phyloP scores from a whole-genome alignment of 2,113 vertebrate species.

The Cebus imitator region DNA sequence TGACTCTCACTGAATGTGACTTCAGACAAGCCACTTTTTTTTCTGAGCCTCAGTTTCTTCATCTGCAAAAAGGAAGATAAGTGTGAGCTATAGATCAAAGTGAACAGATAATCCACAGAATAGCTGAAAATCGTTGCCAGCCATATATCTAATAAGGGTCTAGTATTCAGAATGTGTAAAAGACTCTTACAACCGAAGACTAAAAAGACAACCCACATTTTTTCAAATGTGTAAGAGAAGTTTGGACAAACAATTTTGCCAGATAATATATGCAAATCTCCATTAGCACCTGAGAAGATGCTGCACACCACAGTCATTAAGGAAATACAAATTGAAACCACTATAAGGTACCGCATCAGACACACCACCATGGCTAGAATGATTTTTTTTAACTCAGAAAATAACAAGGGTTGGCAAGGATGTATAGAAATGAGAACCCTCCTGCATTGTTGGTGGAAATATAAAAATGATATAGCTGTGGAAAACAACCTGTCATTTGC shows the following conservation, averaged over 20 bases:
- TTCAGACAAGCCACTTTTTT: neutral
- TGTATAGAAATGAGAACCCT: neutral
- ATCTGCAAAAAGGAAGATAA: neutral
- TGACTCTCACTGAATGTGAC: neutral
- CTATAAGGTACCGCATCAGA: neutral
- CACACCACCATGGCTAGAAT: neutral
- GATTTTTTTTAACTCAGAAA: neutral
- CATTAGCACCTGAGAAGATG: slow-evolving; percentile 27
- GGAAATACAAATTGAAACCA: neutral
- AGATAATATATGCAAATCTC: neutral
- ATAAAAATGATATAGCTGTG: neutral
- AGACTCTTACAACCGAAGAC: neutral
- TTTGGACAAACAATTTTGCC: slow-evolving; percentile 25
- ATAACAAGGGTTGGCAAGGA: neutral
- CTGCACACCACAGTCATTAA: neutral
- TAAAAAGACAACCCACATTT: neutral
- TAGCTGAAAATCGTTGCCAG: slow-evolving; percentile 7
- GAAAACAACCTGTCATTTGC: neutral
- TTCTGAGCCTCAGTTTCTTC: slow-evolving; percentile 16
- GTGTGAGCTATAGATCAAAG: neutral
- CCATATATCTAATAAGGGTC: neutral
- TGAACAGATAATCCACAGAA: neutral
- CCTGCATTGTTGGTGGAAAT: neutral
- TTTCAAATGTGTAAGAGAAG: neutral
- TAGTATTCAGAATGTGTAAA: neutral